Percentiles rank a stretch among this genome's conserved stretches.
Evolutionary conservation across 2,113 vertebrate genomes (phyloP).

Genomic region (Apteryx owenii): DNA sequence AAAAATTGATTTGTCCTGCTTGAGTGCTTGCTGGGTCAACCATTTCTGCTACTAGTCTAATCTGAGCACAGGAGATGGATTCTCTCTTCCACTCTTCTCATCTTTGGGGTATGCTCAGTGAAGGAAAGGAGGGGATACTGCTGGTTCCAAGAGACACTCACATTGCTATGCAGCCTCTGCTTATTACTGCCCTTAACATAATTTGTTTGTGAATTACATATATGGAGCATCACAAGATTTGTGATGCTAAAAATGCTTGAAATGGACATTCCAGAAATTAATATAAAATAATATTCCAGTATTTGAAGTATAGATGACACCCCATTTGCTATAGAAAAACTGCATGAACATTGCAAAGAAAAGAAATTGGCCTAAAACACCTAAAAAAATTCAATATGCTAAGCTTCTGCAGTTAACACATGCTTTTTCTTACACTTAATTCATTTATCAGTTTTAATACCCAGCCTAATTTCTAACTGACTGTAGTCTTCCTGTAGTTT

Average conservation of each 20-base stretch:
- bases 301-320: neutral
- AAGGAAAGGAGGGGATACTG: neutral
- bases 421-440: neutral
- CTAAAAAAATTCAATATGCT: neutral
- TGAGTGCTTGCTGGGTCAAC: neutral
- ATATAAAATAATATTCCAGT: neutral
- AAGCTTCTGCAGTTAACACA: neutral
- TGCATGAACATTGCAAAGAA: neutral
- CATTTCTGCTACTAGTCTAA: neutral
- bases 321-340: neutral
- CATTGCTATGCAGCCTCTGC: neutral
- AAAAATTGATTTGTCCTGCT: neutral
- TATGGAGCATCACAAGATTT: neutral
- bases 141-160: neutral
- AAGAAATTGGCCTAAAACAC: neutral
- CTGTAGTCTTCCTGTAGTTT: conserved; percentile 41
- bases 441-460: conserved; percentile 17
- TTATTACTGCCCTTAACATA: neutral
- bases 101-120: neutral
- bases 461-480: conserved; percentile 20
- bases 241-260: neutral
- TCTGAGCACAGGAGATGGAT: neutral
- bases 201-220: neutral
- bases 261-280: neutral
- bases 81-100: neutral